These are phyloP conservation scores for Rhinatrema bivittatum DNA, from an alignment of 2,797 vertebrate genomes.

Conservation along the genomic window DNA sequence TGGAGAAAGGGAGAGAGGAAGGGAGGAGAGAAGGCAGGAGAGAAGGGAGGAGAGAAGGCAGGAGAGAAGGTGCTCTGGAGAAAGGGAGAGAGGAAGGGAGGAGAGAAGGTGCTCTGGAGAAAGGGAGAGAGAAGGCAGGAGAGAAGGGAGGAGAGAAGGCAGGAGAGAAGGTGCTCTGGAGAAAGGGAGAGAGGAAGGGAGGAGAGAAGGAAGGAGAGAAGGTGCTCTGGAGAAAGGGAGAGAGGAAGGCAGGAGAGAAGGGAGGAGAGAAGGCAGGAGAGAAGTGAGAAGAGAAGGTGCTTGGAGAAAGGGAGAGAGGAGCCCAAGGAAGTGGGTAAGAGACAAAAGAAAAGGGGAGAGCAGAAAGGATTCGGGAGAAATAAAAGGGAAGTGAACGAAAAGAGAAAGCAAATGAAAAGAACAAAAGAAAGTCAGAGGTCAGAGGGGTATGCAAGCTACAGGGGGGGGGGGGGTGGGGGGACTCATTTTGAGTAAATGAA, in stretches of 20 bases:
- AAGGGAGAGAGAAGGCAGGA: too few species aligned
- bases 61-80: too few species aligned
- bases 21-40: background rate
- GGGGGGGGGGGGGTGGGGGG: background rate
- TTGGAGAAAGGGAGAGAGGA: constrained; percentile 6
- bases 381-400: background rate
- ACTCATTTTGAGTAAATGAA: too few species aligned
- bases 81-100: too few species aligned
- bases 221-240: too few species aligned
- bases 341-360: background rate
- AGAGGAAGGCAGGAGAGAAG: constrained; percentile 1
- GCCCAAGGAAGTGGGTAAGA: background rate
- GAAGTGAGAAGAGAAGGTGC: background rate
- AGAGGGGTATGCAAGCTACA: background rate
- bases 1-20: background rate
- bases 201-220: too few species aligned
- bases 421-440: background rate
- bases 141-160: too few species aligned
- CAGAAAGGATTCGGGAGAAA: background rate
- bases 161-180: too few species aligned
- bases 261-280: background rate
- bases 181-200: too few species aligned
- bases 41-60: background rate
- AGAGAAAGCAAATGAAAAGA: background rate
- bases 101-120: too few species aligned